Evolutionary conservation across 2,113 vertebrate genomes (phyloP), one percentile per base, ranked within the genome.

Genomic region (Phrynosoma platyrhinos): DNA sequence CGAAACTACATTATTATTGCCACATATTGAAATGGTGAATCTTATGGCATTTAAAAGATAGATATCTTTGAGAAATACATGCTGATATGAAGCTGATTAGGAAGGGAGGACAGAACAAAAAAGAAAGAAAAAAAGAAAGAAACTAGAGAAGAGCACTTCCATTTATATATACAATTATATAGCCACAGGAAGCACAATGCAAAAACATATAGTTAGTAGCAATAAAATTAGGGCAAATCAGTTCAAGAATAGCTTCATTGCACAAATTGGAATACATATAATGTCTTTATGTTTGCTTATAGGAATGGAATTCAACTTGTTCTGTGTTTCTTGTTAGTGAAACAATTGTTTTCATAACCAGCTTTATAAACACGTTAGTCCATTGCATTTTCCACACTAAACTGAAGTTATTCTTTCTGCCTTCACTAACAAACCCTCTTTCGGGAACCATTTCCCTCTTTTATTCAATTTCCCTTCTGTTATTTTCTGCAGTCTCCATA

Each of bases 341-440:
- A 23, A 62, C 69, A 84, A 84, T 84, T 40, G 52, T 40, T 84
- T 84, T 55, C 58, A 47, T 58, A 74, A 74, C 36, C 52, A 36
- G 52, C 47, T 75, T 74, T 55, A 84, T 84, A 40, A 72, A 68
- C 8, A 32, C 36, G 36, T 84, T 53, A 71, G 66, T 30, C 16
- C 52, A 36, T 14, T 74, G 9, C 10, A 58, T 74, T 55, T 75
- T n/a, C 18, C 3, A 68, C 47, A 53, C 42, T n/a, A 0, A 72
- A 23, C 53, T 83, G 71, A 47, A 83, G 82, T 7, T 83, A 32
- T 72, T 16, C 18, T 71, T n/a, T 9, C 12, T 72, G 58, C 58
- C 58, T 83, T 55, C 9, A 0, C 42, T 16, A 20, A 5, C 42
- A 30, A 47, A 69, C 12, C 30, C 40, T 30, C 25, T 83, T 82